Conservation (phyloP, 2,888 invertebrate species). For the Pterostichus madidus region DNA sequence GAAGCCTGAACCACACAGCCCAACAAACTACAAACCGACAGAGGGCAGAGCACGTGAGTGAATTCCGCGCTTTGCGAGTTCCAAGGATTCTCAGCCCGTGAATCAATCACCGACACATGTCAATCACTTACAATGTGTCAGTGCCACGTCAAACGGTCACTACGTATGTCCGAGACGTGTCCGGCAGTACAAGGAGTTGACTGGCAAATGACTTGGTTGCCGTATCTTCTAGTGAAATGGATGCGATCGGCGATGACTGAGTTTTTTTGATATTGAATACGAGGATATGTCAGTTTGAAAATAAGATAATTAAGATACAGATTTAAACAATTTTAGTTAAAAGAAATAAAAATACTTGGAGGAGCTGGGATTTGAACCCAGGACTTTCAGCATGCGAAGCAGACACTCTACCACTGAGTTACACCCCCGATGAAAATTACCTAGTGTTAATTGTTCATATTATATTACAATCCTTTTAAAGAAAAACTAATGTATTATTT, state of each 20-base stretch:
- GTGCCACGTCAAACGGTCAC: constrained; percentile 51
- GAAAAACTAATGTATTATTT: no score
- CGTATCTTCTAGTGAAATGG: constrained; percentile 21
- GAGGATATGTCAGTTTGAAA: no score
- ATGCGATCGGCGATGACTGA: no score
- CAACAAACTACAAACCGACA: constrained; percentile 9
- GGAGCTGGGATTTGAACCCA: constrained; percentile 76
- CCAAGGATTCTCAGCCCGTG: constrained; percentile 39
- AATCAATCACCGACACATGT: constrained; percentile 64
- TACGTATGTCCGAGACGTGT: constrained; percentile 57
- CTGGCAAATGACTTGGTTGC: constrained; percentile 44
- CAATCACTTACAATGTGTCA: constrained; percentile 58
- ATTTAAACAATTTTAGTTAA: no score
- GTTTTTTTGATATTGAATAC: no score
- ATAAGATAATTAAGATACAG: no score
- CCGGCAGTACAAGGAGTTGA: constrained; percentile 36
- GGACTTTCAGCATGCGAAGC: constrained; percentile 79
- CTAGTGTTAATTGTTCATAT: no score
- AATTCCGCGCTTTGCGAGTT: constrained; percentile 13
- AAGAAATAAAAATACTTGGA: constrained; percentile 69
- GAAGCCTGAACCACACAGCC: constrained; percentile 20
- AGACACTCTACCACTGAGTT: constrained; percentile 78
- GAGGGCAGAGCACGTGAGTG: neutral
- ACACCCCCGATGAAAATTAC: constrained; percentile 72
- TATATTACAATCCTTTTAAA: no score